Conservation (phyloP, 37 sponge, comb jelly and placozoan species). For the Haliclona indistincta region DNA sequence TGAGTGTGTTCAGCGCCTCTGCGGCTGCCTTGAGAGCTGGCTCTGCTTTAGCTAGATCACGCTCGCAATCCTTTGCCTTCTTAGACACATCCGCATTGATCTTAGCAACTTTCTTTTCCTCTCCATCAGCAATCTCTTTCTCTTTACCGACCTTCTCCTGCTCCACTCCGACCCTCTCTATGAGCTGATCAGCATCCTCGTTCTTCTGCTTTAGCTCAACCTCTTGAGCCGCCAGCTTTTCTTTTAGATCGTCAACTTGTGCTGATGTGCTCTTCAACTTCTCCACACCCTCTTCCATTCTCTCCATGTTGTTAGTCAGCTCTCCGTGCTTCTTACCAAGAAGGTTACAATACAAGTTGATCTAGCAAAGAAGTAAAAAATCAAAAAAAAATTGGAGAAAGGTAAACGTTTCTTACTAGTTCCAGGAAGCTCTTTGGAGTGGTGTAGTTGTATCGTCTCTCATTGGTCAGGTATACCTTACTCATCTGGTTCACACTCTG, state of each 20-base stretch:
- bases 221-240: slow-evolving; percentile 95
- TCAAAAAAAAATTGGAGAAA: background rate
- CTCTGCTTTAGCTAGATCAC: slow-evolving; percentile 93
- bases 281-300: slow-evolving; percentile 92
- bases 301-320: slow-evolving; percentile 84
- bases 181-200: slow-evolving; percentile 97
- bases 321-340: slow-evolving; percentile 83
- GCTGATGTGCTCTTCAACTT: slow-evolving; percentile 94
- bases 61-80: slow-evolving; percentile 92
- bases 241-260: slow-evolving; percentile 96
- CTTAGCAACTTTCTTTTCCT: slow-evolving; percentile 96
- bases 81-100: slow-evolving; percentile 87
- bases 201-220: slow-evolving; percentile 98
- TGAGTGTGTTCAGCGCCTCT: slow-evolving; percentile 92
- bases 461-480: slow-evolving; percentile 87
- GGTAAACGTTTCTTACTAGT: slow-evolving; percentile 37
- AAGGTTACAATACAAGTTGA: slow-evolving; percentile 86
- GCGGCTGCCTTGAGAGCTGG: slow-evolving; percentile 93
- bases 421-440: slow-evolving; percentile 99
- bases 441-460: slow-evolving; percentile 98
- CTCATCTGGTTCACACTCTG: slow-evolving; percentile 89
- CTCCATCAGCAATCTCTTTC: slow-evolving; percentile 96
- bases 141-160: slow-evolving; percentile 95
- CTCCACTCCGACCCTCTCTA: slow-evolving; percentile 93
- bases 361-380: slow-evolving; percentile 35